Base-by-base conservation (phyloP, 2,113 vertebrate species). In the Bathybates hornii region DNA sequence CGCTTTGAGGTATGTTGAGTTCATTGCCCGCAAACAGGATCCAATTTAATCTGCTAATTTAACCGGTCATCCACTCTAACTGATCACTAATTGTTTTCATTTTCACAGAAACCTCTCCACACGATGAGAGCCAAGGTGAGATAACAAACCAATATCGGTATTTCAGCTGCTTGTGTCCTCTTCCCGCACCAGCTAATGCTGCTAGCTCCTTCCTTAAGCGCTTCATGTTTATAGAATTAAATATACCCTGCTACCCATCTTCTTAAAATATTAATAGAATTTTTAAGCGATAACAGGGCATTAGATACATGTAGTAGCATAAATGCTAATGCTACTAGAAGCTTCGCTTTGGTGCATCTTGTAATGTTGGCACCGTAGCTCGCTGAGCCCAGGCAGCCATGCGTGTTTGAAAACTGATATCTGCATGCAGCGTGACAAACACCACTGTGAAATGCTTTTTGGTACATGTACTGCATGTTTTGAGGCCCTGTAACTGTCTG, bases 101-200 rank as follows among this genome's bases (percentile, higher is more conserved):
- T 92, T 80, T 78, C 86, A 96, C 96, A 95, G 91, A 85, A 90
- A 52, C 73, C n/a, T 94, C 95, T 96, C 95, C 92, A 89, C 96
- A 92, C 93, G 94, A 99, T 99, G 98, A 97, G 98, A 97, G 98
- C 97, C 21, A 99, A 99, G 97, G 98, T 99, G 56, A 91, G 71
- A 29, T 34, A 27, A 56, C 3, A 4, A 5, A 2, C 6, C 2
- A 3, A 1, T 2, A 1, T 9, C 1, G 0, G 6, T 36, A 41
- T 82, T 48, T 86, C 7, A 3, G 1, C 2, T 8, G 24, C 61
- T 80, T 66, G 5, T 21, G 8, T 87, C 4, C 3, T 81, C 24
- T 53, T 87, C 45, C 32, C 19, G 54, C n/a, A 6, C 2, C 9
- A 24, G 48, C 29, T 76, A 36, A 2, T 52, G 71, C 24, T 56